These are phyloP conservation scores for Danionella cerebrum DNA, from an alignment of 2,113 vertebrate species.

Conservation along the genomic window DNA sequence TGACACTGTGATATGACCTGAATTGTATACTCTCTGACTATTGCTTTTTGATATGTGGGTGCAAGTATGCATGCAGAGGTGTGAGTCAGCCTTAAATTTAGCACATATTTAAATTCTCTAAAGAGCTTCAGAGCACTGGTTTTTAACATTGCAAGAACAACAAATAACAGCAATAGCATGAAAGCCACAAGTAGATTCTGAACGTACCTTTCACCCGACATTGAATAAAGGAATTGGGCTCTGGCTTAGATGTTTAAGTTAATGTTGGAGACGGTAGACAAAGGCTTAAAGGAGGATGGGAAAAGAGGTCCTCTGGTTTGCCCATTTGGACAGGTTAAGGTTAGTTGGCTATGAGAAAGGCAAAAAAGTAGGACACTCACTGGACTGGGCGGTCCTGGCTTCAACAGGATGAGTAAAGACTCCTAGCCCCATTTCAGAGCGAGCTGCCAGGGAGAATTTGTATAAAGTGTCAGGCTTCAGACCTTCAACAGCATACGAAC, in stretches of 20 bases:
- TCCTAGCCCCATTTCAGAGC: slow-evolving; percentile 82
- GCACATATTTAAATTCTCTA: background rate
- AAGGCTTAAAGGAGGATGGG: slow-evolving; percentile 16
- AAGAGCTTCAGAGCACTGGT: slow-evolving; percentile 48
- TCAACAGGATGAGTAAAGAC: slow-evolving; percentile 78
- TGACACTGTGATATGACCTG: background rate
- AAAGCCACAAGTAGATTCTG: slow-evolving; percentile 41
- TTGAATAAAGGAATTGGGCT: slow-evolving; percentile 40
- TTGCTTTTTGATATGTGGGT: background rate
- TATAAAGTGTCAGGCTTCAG: slow-evolving; percentile 89
- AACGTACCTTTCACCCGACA: slow-evolving; percentile 54
- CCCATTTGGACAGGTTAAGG: background rate
- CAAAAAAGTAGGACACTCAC: slow-evolving; percentile 68
- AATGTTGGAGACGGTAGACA: slow-evolving; percentile 47
- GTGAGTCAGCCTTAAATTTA: background rate
- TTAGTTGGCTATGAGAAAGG: background rate
- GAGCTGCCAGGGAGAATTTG: slow-evolving; percentile 82
- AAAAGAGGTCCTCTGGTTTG: slow-evolving; percentile 74
- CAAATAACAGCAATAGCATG: background rate
- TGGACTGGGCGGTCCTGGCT: slow-evolving; percentile 83
- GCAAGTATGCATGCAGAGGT: background rate
- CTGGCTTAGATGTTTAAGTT: slow-evolving; percentile 52
- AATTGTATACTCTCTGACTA: background rate
- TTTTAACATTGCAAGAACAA: slow-evolving; percentile 22
- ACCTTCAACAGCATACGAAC: slow-evolving; percentile 78